A percentile compares a stretch with the other conserved stretches of the same genome.
phyloP scores from a whole-genome alignment of 2,797 vertebrate genomes.

The Oceanodroma leucorhoa region DNA sequence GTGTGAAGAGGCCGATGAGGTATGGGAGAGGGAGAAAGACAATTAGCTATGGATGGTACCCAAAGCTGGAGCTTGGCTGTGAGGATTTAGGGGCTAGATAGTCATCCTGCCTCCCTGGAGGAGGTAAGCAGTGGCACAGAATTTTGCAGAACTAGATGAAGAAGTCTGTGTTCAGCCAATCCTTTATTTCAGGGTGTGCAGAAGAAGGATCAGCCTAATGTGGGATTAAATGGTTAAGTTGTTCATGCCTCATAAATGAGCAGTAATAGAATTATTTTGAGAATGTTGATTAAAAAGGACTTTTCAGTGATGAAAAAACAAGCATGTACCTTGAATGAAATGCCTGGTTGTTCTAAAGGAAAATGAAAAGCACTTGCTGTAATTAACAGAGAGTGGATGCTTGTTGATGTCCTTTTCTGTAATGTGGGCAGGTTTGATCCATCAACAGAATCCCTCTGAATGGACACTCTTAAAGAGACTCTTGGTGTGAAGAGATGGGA shows the following conservation, averaged over 20 bases:
- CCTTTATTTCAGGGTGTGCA: not conserved
- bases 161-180: not conserved
- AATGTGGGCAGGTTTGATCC: not conserved
- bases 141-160: not conserved
- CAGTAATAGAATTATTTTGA: not conserved
- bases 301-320: not conserved
- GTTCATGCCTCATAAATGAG: not conserved
- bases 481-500: not conserved
- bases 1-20: fast-evolving
- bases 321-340: not conserved
- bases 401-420: not conserved
- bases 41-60: not conserved
- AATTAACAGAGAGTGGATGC: not conserved
- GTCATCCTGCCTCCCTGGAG: not conserved
- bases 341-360: not conserved
- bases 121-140: not conserved
- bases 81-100: not conserved
- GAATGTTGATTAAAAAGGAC: not conserved
- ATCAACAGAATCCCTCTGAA: not conserved
- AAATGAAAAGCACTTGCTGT: not conserved
- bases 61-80: not conserved
- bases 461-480: not conserved
- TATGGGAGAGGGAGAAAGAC: not conserved
- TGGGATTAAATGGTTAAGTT: not conserved
- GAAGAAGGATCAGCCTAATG: not conserved